Percentiles rank a stretch among this genome's conserved stretches.
These are phyloP conservation scores for Phymorhynchus buccinoides DNA, from an alignment of 1,140 invertebrate genomes.

Conservation along the genomic window DNA sequence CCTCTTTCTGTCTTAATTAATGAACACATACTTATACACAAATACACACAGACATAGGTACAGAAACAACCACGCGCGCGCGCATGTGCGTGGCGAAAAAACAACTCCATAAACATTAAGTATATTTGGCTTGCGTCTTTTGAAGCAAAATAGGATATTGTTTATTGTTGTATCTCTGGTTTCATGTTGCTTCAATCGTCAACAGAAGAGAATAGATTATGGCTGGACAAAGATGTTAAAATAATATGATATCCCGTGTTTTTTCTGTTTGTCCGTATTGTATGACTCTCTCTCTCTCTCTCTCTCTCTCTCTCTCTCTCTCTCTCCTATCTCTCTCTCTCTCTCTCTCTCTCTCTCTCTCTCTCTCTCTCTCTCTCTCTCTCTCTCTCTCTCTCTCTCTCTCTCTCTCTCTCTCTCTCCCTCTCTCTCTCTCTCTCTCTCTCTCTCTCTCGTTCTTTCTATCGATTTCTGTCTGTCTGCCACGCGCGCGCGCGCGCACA, in stretches of 20 bases:
- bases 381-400: background rate
- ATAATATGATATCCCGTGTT: background rate
- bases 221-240: background rate
- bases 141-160: background rate
- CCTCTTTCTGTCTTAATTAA: too few relatives aligned
- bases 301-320: background rate
- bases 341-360: background rate
- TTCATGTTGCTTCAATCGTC: too few relatives aligned
- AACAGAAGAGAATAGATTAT: too few relatives aligned
- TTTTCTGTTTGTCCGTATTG: background rate
- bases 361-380: background rate
- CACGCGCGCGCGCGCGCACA: background rate
- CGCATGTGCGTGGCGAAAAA: background rate
- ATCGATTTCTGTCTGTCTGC: background rate
- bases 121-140: background rate
- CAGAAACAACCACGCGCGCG: background rate
- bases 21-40: conserved; percentile 2
- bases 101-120: background rate
- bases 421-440: conserved; percentile 1
- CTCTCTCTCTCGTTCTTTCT: background rate
- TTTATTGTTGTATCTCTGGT: background rate
- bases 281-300: background rate
- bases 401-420: background rate
- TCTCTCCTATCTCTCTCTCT: background rate
- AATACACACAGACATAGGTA: too few relatives aligned